A percentile compares a stretch with the other conserved stretches of the same genome.
phyloP scores from a whole-genome alignment of 2,888 invertebrate species.

The Leptogaster cylindrica region DNA sequence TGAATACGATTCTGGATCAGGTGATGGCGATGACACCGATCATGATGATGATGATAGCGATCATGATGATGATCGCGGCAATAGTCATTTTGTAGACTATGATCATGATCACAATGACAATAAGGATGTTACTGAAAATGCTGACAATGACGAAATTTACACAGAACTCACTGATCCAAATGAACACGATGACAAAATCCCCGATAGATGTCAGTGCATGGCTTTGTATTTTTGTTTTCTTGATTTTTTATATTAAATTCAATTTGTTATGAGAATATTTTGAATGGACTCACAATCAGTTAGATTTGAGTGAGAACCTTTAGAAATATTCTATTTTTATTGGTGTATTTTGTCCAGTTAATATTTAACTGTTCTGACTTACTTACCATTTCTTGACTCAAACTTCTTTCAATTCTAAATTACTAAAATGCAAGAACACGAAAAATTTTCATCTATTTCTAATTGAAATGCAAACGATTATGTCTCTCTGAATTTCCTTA shows the following conservation, averaged over 20 bases:
- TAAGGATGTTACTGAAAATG: constrained; percentile 41
- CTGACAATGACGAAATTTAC: constrained; percentile 51
- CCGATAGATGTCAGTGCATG: constrained; percentile 49
- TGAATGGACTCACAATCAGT: constrained; percentile 3
- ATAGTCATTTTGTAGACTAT: constrained; percentile 18
- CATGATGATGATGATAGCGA: constrained; percentile 49
- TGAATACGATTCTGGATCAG: constrained; percentile 50
- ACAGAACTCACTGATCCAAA: constrained; percentile 49
- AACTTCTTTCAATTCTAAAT: not conserved
- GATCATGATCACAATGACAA: constrained; percentile 27
- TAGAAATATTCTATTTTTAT: not conserved
- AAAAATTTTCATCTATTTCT: no score
- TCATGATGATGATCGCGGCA: constrained; percentile 34
- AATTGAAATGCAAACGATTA: no score
- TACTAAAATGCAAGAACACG: no score
- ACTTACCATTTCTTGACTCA: constrained; percentile 1
- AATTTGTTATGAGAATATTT: constrained; percentile 9
- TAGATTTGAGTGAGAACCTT: not conserved
- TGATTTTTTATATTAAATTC: constrained; percentile 37
- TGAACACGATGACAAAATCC: constrained; percentile 42
- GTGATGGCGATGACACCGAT: constrained; percentile 51
- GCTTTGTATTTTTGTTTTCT: constrained; percentile 46
- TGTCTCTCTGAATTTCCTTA: no score
- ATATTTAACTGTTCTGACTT: no score
- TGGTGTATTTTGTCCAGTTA: not conserved